These are phyloP conservation scores for Rattus norvegicus DNA, from an alignment of 2,113 vertebrate genomes.

Conservation along the genomic window DNA sequence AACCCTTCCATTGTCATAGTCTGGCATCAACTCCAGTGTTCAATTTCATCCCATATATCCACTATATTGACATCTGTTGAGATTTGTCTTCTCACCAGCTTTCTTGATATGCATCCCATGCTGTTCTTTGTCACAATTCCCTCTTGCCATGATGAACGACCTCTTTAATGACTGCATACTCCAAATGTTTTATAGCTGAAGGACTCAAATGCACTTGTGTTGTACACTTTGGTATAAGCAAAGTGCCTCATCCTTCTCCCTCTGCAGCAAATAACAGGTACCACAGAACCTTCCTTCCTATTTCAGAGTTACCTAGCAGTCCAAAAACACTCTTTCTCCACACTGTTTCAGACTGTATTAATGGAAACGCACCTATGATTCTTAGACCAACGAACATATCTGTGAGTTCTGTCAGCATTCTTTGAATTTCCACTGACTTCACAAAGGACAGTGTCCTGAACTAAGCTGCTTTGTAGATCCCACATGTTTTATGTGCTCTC, in stretches of 20 bases:
- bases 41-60: neutral
- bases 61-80: neutral
- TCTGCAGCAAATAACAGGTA: neutral
- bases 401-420: neutral
- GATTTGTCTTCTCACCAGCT: neutral
- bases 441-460: neutral
- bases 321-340: neutral
- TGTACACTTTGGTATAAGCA: no score
- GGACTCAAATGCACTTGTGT: neutral
- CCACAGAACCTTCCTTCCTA: neutral
- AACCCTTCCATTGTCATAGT: neutral
- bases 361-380: neutral
- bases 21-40: neutral
- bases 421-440: neutral
- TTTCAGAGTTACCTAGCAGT: neutral
- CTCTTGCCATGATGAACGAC: neutral
- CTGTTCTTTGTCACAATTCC: constrained; percentile 35
- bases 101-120: constrained; percentile 5
- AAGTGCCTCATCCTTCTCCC: neutral
- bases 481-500: neutral
- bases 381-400: neutral
- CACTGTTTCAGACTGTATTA: neutral
- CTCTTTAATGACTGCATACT: constrained; percentile 5
- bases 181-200: neutral
- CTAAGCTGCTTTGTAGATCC: neutral